A percentile compares a stretch with the other conserved stretches of the same genome.
These are phyloP conservation scores for Ecdyonurus torrentis DNA, from an alignment of 2,888 invertebrate genomes.

Conservation along the genomic window DNA sequence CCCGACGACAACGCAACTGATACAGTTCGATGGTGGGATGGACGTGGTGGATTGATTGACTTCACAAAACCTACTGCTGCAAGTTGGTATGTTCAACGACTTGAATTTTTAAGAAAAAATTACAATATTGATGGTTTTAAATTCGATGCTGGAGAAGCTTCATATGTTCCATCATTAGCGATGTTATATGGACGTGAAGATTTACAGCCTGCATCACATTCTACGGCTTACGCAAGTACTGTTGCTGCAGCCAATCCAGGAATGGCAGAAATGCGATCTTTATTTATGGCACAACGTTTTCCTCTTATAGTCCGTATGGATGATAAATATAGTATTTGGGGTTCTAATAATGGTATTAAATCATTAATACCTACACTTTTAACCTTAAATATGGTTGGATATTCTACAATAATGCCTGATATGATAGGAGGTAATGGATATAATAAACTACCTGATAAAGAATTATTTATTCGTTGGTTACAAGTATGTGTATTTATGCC, in stretches of 20 bases:
- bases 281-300: constrained; percentile 47
- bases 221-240: background rate
- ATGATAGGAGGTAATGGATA: constrained; percentile 58
- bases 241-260: background rate
- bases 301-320: constrained; percentile 60
- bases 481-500: constrained; percentile 65
- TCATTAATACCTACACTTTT: constrained; percentile 55
- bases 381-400: constrained; percentile 40
- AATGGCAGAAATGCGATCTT: constrained; percentile 54
- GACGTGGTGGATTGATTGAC: constrained; percentile 42
- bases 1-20: background rate
- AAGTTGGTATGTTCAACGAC: constrained; percentile 24
- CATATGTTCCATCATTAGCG: constrained; percentile 30
- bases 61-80: constrained; percentile 51
- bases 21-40: background rate
- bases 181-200: background rate
- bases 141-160: constrained; percentile 66
- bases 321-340: constrained; percentile 56
- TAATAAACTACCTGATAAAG: constrained; percentile 37
- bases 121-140: constrained; percentile 34
- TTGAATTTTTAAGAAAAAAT: background rate
- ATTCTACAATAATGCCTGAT: constrained; percentile 59
- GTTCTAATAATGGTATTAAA: constrained; percentile 47
- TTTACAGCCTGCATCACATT: background rate
- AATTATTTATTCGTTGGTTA: constrained; percentile 60